Conservation (phyloP, 1,140 invertebrate genomes). For the Bombus ignitus region DNA sequence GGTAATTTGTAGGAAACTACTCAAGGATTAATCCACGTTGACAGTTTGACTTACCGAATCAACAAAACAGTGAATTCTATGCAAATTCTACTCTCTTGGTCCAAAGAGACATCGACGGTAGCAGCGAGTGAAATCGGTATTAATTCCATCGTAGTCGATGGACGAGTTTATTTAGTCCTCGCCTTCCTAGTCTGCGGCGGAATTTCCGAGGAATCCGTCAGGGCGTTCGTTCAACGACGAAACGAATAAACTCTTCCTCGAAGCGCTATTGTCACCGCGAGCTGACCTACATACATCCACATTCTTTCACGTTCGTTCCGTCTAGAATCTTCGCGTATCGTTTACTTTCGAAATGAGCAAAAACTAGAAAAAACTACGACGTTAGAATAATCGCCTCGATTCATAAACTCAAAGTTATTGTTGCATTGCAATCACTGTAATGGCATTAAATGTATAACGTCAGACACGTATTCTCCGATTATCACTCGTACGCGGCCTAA, state of each 20-base stretch:
- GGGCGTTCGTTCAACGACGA: not conserved
- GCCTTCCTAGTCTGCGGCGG: not conserved
- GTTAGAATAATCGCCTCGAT: not conserved
- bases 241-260: not conserved
- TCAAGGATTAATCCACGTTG: conserved; percentile 7
- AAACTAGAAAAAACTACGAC: not conserved
- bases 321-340: not conserved
- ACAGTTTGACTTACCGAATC: conserved; percentile 45
- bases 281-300: not conserved
- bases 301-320: not conserved
- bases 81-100: conserved; percentile 48
- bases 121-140: conserved; percentile 12
- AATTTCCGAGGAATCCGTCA: not conserved
- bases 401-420: not conserved
- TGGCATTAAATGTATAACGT: not conserved
- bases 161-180: not conserved
- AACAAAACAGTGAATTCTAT: conserved; percentile 58
- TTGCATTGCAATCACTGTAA: not conserved
- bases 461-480: not conserved
- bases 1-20: conserved; percentile 14
- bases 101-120: not conserved
- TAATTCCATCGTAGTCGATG: not conserved
- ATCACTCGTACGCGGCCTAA: not conserved
- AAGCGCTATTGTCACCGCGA: not conserved
- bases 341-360: not conserved